Evolutionary conservation across 2,888 invertebrate genomes (phyloP), one percentile per base, ranked within the genome.

Genomic region (Nyleta sp.): DNA sequence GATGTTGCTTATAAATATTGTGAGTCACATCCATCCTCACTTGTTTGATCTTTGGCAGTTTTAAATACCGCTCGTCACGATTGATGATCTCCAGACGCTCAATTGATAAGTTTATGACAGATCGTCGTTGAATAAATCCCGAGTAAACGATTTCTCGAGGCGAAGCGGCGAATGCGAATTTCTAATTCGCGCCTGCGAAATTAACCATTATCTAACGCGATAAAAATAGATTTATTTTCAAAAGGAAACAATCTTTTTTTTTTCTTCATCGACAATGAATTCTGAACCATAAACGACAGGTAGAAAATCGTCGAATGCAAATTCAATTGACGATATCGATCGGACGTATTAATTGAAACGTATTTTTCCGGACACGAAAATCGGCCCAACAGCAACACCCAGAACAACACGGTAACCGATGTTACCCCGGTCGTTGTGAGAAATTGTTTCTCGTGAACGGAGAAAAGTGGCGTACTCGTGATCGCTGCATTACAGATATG

Each of bases 401-500:
- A 28, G 2, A n/a, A n/a, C 28, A 10, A 64, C 64, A 65, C 33
- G 50, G 24, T 22, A 59, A 64, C 50, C 40, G 64, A 35, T 57
- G 48, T 13, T 33, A 35, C 55, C 5, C 8, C 6, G 28, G 3
- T 57, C 18, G 50, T 33, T 75, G 68, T 70, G 75, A 68, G 75
- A 75, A 75, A 70, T 64, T 50, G 64, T 75, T 55, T 46, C 55
- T 64, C 55, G 64, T 62, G 62, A 64, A 50, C 68, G 73, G 57
- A 74, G 73, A 68, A 78, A 73, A 73, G 73, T 57, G 52, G 68
- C 57, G 57, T 78, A 68, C 78, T 64, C 74, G 78, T 57, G 78
- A 74, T 78, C 73, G 13, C 38, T 20, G 42, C 53, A 67, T 78
- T 74, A 74, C 55, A 71, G 68, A 70, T 78, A 65, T 74, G 68